Base-by-base conservation (phyloP, 1,140 invertebrate species). In the Temnothorax longispinosus region DNA sequence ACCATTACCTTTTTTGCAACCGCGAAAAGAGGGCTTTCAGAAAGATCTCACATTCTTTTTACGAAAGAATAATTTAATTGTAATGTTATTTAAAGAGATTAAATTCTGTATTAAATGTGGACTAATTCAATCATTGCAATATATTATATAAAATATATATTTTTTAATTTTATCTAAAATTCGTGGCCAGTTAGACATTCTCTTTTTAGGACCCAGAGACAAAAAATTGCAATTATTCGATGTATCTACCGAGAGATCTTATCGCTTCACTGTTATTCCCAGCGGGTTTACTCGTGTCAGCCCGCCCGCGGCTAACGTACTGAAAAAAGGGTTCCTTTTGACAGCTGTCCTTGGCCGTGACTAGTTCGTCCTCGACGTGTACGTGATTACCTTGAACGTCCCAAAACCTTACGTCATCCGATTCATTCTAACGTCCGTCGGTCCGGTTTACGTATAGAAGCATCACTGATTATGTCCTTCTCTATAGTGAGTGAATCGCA, bases 331-430 rank as follows among this genome's bases (percentile, higher is more conserved):
- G 13, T 38, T 82, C n/a, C 27, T 60, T 75, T 50, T 69, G 47
- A 84, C 54, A 27, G 27, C 18, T 84, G 44, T 75, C 80, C 80
- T 84, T 84, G 80, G 44, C 80, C 69, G 32, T 84, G 80, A 84
- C 69, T 84, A 56, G 56, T 11, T 13, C 69, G 69, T 75, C 54
- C 69, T 75, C 56, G 27, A 38, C 54, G 69, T 50, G 67, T 27
- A 82, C 67, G 35, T 44, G 80, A 75, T 84, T 82, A 74, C 80
- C 80, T 82, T 84, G 80, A 74, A 62, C 54, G 50, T 72, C 41
- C 52, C 18, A 54, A 84, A 62, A 84, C 69, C 41, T 84, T 84
- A 3, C 80, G 80, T 84, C 80, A 84, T 75, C 41, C 65, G 52
- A 38, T 67, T 35, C 54, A 54, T 74, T 72, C 32, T 21, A 41